Percentiles rank a stretch among this genome's conserved stretches.
phyloP scores from a whole-genome alignment of 2,888 invertebrate species.

The Lydus trimaculatus region DNA sequence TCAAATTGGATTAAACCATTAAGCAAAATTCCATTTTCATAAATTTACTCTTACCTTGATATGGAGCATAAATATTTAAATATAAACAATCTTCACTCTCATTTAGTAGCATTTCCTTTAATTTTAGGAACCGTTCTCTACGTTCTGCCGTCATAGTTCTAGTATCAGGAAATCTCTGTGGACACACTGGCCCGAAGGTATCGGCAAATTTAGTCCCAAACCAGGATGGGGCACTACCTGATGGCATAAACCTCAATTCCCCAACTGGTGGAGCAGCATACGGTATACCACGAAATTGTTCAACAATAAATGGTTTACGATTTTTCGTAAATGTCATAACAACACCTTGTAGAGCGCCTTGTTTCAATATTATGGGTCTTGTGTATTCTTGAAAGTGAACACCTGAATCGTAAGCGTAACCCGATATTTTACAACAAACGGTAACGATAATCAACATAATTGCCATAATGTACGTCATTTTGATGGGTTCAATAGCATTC shows the following conservation, averaged over 20 bases:
- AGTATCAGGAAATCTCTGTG: slow-evolving; percentile 78
- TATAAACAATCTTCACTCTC: slow-evolving; percentile 90
- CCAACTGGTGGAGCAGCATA: slow-evolving; percentile 83
- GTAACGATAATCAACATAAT: slow-evolving; percentile 20
- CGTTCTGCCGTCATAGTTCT: slow-evolving; percentile 72
- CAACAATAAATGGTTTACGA: slow-evolving; percentile 70
- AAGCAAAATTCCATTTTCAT: background rate
- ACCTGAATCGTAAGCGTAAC: slow-evolving; percentile 5
- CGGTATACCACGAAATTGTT: slow-evolving; percentile 80
- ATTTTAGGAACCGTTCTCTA: slow-evolving; percentile 73
- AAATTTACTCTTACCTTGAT: slow-evolving; percentile 70
- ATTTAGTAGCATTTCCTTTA: slow-evolving; percentile 73
- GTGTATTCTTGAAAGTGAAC: slow-evolving; percentile 40
- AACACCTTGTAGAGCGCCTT: slow-evolving; percentile 74
- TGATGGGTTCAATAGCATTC: background rate
- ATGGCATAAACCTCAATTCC: slow-evolving; percentile 65
- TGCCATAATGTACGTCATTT: slow-evolving; percentile 27
- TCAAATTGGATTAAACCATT: background rate
- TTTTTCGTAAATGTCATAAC: slow-evolving; percentile 64
- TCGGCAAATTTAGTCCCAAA: slow-evolving; percentile 68
- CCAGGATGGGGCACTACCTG: slow-evolving; percentile 84
- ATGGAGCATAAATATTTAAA: slow-evolving; percentile 91
- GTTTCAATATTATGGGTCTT: slow-evolving; percentile 63
- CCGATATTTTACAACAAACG: slow-evolving; percentile 13
- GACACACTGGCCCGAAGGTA: slow-evolving; percentile 83